Base-by-base conservation (phyloP, 92 coral and sea anemone species). In the Siderastrea radians region DNA sequence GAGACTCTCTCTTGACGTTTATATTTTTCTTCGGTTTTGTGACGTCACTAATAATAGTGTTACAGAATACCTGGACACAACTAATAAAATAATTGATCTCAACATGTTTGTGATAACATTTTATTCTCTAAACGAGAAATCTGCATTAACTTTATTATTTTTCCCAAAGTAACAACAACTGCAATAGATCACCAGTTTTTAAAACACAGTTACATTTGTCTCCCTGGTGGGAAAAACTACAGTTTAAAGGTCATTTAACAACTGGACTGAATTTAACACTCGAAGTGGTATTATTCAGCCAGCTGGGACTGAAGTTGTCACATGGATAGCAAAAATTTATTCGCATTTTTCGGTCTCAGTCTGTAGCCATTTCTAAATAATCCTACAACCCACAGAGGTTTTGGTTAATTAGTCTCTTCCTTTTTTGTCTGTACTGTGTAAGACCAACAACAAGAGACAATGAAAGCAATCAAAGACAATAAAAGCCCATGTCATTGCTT, bases 81-180 rank as follows among this genome's bases (percentile, higher is more conserved):
- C 38, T 26, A 26, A 26, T 26, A 26, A 26, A 26, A 26, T 0
- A 55, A 55, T 7, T 55, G 61, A 7, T 55, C 61, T 6, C 8
- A 55, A 55, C 61, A 55, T 7, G 38, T 26, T 0, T 26, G 38
- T 26, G 38, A 26, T 26, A 26, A 26, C 38, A 26, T 55, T 55
- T 2, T 14, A 7, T 55, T 55, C 61, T 55, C 61, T 55, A 14
- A 55, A n/a, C 16, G 43, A 72, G 14, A 72, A 72, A 72, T n/a
- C 54, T 46, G 57, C 75, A 50, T 72, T 14, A 26, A 70, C 46
- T 70, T 49, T 68, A 72, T 72, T 49, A 49, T 72, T 72, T 26
- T 2, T 72, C 77, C 38, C 59, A 72, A 50, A 49, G 43, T 48
- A 71, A 72, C 49, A 71, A 72, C 49, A 50, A 71, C 75, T 71